A percentile compares a stretch with the other conserved stretches of the same genome.
phyloP scores from a whole-genome alignment of 2,888 invertebrate genomes.

The Elegia similella region DNA sequence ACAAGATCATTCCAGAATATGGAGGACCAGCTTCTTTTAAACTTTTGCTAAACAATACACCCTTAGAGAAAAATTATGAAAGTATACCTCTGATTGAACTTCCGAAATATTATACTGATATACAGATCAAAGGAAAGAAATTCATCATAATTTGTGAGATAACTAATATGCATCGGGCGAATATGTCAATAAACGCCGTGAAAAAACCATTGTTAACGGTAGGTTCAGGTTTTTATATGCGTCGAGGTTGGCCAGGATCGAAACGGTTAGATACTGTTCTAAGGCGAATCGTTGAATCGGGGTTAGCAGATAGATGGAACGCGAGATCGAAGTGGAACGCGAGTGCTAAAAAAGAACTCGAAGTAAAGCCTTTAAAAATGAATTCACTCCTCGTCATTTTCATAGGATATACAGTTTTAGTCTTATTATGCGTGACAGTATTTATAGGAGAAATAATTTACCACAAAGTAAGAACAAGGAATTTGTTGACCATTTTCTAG shows the following conservation, averaged over 20 bases:
- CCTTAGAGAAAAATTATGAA: constrained; percentile 11
- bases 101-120: background rate
- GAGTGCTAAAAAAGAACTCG: background rate
- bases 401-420: background rate
- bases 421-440: background rate
- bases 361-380: constrained; percentile 6
- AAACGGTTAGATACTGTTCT: background rate
- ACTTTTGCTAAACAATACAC: background rate
- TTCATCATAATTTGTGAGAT: background rate
- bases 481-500: background rate
- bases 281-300: background rate
- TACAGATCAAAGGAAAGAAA: background rate
- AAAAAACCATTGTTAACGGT: background rate
- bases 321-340: background rate
- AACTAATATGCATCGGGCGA: background rate
- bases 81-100: background rate
- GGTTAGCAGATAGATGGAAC: background rate
- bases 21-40: background rate
- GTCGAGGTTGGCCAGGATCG: constrained; percentile 5
- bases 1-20: background rate
- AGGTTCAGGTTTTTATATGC: background rate
- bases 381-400: background rate
- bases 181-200: background rate
- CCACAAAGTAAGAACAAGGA: background rate
- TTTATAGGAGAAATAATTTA: constrained; percentile 4